These are phyloP conservation scores for Antitype chi DNA, from an alignment of 2,888 invertebrate genomes.

Conservation along the genomic window DNA sequence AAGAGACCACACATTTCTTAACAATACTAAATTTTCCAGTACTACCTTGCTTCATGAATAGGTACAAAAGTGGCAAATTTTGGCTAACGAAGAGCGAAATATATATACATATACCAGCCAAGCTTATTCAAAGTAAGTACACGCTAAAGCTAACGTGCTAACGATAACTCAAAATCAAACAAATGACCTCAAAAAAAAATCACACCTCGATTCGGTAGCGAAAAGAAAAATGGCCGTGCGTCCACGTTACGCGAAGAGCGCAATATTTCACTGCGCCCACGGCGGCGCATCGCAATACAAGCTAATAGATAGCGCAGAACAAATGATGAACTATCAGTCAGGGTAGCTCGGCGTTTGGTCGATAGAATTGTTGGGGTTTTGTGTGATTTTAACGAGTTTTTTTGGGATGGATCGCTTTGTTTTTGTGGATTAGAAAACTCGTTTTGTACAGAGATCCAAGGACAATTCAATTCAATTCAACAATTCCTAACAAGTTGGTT, in stretches of 20 bases:
- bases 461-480: no score
- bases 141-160: slow-evolving; percentile 4
- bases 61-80: not conserved
- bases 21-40: not conserved
- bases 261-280: slow-evolving; percentile 75
- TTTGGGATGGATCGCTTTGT: not conserved
- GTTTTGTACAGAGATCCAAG: not conserved
- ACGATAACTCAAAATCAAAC: slow-evolving; percentile 52
- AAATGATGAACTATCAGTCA: slow-evolving; percentile 74
- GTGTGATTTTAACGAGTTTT: not conserved
- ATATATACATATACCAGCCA: not conserved
- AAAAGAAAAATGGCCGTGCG: slow-evolving; percentile 54
- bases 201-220: slow-evolving; percentile 59
- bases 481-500: no score
- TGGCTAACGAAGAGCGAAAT: not conserved
- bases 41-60: not conserved
- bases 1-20: not conserved
- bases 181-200: slow-evolving; percentile 45
- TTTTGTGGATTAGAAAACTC: not conserved
- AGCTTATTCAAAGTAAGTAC: not conserved
- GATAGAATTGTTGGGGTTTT: not conserved
- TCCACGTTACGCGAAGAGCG: slow-evolving; percentile 58
- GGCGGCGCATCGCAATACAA: slow-evolving; percentile 53
- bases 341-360: slow-evolving; percentile 61
- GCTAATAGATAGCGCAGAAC: slow-evolving; percentile 68